These are phyloP conservation scores for Spodoptera littoralis DNA, from an alignment of 2,888 invertebrate species.

Conservation along the genomic window DNA sequence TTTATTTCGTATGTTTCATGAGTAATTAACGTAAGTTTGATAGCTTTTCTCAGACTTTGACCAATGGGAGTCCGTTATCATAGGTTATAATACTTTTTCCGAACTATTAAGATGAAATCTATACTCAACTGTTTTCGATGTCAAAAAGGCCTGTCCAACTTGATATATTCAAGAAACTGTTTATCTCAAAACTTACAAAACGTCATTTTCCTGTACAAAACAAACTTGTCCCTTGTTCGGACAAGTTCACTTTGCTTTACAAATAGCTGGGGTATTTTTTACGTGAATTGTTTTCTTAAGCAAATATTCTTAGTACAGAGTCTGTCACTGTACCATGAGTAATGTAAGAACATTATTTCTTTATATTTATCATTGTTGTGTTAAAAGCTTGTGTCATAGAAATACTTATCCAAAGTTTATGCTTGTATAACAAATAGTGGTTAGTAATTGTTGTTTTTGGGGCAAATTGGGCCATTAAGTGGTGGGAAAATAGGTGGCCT, in stretches of 20 bases:
- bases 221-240: slow-evolving; percentile 40
- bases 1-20: no score
- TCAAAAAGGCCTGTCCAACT: no score
- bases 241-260: slow-evolving; percentile 34
- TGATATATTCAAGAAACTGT: no score
- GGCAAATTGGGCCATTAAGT: slow-evolving; percentile 11
- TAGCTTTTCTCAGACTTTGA: slow-evolving; percentile 4
- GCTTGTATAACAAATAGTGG: slow-evolving; percentile 29
- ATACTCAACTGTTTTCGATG: no score
- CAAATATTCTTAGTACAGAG: slow-evolving; percentile 17
- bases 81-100: no score
- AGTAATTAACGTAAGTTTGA: no score
- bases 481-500: slow-evolving; percentile 8
- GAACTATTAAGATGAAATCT: no score
- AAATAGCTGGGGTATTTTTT: slow-evolving; percentile 40
- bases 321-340: slow-evolving; percentile 36
- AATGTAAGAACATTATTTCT: slow-evolving; percentile 37
- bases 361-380: slow-evolving; percentile 21
- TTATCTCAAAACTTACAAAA: background rate
- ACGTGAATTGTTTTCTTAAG: slow-evolving; percentile 45
- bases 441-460: slow-evolving; percentile 18
- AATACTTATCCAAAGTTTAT: slow-evolving; percentile 26
- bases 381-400: slow-evolving; percentile 20
- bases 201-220: slow-evolving; percentile 17
- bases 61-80: no score